Percentiles rank a stretch among this genome's conserved stretches.
These are phyloP conservation scores for Mesitornis unicolor DNA, from an alignment of 2,113 vertebrate genomes.

Conservation along the genomic window DNA sequence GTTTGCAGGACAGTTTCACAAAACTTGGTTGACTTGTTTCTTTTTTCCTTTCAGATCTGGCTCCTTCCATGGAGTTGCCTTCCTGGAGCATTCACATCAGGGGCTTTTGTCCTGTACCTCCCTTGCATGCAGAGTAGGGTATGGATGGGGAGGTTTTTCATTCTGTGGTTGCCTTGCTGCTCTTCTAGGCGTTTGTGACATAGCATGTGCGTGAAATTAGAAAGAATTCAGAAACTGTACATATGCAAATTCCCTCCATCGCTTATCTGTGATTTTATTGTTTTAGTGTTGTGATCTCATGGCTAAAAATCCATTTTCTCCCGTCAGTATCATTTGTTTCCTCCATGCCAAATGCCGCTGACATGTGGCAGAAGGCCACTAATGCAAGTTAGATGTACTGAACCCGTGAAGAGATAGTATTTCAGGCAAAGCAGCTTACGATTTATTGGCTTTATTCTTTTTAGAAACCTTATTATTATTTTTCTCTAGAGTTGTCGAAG, in stretches of 20 bases:
- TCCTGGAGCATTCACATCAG: background rate
- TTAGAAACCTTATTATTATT: background rate
- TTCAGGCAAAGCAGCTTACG: conserved; percentile 19
- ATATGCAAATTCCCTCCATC: conserved; percentile 16
- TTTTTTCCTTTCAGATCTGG: background rate
- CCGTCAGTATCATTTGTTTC: conserved; percentile 18
- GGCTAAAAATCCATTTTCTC: conserved; percentile 42
- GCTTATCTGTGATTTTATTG: background rate
- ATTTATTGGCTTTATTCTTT: conserved; percentile 9
- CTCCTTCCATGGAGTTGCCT: background rate
- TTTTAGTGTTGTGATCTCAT: conserved; percentile 34
- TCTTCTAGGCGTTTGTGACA: background rate
- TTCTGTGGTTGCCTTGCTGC: background rate
- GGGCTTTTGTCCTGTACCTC: background rate
- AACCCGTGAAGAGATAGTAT: conserved; percentile 2
- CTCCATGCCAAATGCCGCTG: background rate
- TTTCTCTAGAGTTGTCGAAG: conserved; percentile 37
- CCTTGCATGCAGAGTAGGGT: background rate
- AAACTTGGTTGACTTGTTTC: background rate
- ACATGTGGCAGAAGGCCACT: conserved; percentile 6
- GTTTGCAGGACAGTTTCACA: background rate
- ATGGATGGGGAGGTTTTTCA: background rate
- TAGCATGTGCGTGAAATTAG: background rate
- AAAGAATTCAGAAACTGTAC: conserved; percentile 5
- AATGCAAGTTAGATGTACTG: background rate